Base-by-base conservation (phyloP, 2,113 vertebrate genomes). In the Scolopax mira region DNA sequence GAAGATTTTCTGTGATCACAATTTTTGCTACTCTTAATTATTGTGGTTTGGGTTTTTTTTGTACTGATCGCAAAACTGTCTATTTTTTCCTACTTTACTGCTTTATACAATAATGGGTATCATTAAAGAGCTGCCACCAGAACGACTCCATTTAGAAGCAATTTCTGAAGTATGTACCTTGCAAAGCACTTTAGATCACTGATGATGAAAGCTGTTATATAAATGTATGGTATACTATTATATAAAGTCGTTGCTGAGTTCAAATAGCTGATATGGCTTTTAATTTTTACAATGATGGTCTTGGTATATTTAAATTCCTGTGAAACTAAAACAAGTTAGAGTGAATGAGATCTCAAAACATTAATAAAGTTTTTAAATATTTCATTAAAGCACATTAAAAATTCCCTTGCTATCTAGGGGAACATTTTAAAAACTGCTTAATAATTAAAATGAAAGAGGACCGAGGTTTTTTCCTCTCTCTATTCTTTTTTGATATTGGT, bases 331-430 rank as follows among this genome's bases (percentile, higher is more conserved):
- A 88, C n/a, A 90, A 92, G 44, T 77, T 61, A 65, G 71, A 91
- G 31, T 70, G 85, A 95, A 69, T 52, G 18, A 85, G 60, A 95
- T 77, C 85, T 93, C 88, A 91, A 94, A 97, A 91, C 39, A 88
- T 51, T 83, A 88, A 57, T 54, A 27, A 94, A 90, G 49, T 87
- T 92, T 92, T 91, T 25, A 91, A 95, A 92, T 88, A 95, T 93
- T 94, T 97, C 46, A 88, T 91, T 95, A 49, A 97, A 95, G 61
- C 42, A 52, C 30, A 96, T 48, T 82, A 79, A 81, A 96, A 86
- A 90, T 70, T 84, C 67, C n/a, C 69, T 92, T 41, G 67, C 24
- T 48, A 61, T 41, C 77, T 51, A 30, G 21, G 48, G 37, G 64
- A 84, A 89, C 67, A 52, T 67, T 65, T 94, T 61, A 80, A 92